Evolutionary conservation across 2,797 vertebrate genomes (phyloP).

Genomic region (Sebastes hubbsi): DNA sequence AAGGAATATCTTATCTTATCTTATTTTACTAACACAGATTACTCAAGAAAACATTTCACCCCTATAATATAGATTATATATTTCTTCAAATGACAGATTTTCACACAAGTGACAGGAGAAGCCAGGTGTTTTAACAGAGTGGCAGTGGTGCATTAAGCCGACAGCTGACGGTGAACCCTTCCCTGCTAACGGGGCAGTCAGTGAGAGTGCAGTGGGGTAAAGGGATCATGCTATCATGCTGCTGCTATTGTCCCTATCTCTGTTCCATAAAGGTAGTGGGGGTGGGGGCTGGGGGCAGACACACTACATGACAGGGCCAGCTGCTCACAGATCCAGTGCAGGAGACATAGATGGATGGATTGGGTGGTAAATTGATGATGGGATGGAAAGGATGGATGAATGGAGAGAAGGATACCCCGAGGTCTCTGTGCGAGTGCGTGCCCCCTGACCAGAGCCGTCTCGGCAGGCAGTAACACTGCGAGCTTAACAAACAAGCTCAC

Average conservation of each 20-base stretch:
- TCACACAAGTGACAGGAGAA: neutral
- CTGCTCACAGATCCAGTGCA: conserved; percentile 67
- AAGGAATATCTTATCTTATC: too few relatives aligned
- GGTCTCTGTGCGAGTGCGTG: conserved; percentile 2
- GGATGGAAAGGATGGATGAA: conserved; percentile 30
- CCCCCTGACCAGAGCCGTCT: conserved; percentile 44
- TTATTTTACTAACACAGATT: neutral
- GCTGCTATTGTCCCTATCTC: conserved; percentile 66
- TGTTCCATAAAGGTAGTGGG: conserved; percentile 39
- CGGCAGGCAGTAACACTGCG: conserved; percentile 38
- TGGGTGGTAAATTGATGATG: conserved; percentile 41
- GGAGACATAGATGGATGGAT: conserved; percentile 49
- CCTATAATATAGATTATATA: neutral
- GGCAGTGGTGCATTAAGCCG: conserved; percentile 21
- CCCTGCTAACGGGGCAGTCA: conserved; percentile 47
- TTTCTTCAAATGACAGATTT: neutral
- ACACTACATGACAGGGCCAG: conserved; percentile 73
- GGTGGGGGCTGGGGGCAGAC: conserved; percentile 16
- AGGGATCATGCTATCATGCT: conserved; percentile 65
- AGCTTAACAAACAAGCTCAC: conserved; percentile 71
- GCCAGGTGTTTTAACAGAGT: conserved; percentile 19
- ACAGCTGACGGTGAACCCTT: conserved; percentile 57
- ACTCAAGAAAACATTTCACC: neutral
- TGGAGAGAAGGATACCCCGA: conserved; percentile 32
- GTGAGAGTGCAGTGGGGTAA: conserved; percentile 53